A percentile compares a stretch with the other conserved stretches of the same genome.
Evolutionary conservation across 2,888 invertebrate genomes (phyloP).

Genomic region (Dasysyrphus albostriatus): DNA sequence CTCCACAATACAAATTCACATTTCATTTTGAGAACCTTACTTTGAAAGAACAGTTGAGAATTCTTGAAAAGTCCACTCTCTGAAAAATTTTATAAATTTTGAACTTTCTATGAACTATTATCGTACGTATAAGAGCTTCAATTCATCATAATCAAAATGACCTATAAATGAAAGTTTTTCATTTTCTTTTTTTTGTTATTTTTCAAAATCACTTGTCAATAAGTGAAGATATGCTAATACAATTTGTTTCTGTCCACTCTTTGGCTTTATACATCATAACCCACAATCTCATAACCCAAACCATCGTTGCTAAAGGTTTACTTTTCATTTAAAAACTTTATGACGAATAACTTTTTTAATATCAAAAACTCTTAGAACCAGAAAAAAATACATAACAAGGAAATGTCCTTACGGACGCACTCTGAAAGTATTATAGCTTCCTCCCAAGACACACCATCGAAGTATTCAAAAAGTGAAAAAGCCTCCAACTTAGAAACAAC

Average conservation of each 20-base stretch:
- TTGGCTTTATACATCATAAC: not conserved
- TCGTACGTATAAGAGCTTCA: not conserved
- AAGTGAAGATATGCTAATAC: not conserved
- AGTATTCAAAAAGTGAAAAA: slow-evolving; percentile 25
- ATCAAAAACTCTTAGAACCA: slow-evolving; percentile 26
- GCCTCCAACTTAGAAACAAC: slow-evolving; percentile 29
- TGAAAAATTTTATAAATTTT: not conserved
- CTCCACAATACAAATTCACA: no score
- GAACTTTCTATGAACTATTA: not conserved
- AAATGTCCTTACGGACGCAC: slow-evolving; percentile 29
- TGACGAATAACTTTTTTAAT: slow-evolving; percentile 66
- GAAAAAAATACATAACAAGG: slow-evolving; percentile 1
- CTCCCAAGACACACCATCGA: slow-evolving; percentile 37
- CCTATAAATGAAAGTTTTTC: not conserved
- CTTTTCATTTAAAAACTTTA: slow-evolving; percentile 56
- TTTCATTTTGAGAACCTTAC: no score
- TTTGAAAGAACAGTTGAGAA: not conserved
- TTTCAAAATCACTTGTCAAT: slow-evolving; percentile 17
- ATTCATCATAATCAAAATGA: slow-evolving; percentile 5
- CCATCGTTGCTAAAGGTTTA: slow-evolving; percentile 27
- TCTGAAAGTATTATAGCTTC: slow-evolving; percentile 32
- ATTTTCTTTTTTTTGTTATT: not conserved
- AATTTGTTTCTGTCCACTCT: not conserved
- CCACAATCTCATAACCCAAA: not conserved
- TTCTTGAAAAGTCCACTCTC: not conserved